Conservation (phyloP, 2,888 invertebrate species). For the Sturmia bella region DNA sequence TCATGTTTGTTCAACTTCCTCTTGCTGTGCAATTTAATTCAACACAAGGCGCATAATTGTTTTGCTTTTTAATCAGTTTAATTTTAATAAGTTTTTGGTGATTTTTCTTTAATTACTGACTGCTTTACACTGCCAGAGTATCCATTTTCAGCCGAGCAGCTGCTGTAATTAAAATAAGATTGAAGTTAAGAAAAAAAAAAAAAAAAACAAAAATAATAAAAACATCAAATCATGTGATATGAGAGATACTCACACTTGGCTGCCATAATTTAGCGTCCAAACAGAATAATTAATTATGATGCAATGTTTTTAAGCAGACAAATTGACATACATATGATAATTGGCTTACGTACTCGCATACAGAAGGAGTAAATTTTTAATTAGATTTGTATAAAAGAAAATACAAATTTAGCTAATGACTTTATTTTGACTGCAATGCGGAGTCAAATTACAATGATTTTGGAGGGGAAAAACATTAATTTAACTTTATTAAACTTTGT, state of each 20-base stretch:
- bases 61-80: conserved; percentile 20
- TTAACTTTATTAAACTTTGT: too few species aligned
- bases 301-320: conserved; percentile 21
- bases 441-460: too few species aligned
- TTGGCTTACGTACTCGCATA: neutral
- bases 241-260: conserved; percentile 8
- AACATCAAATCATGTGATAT: conserved; percentile 18
- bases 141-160: conserved; percentile 9
- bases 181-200: conserved; percentile 38
- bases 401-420: too few species aligned
- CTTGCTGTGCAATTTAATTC: conserved; percentile 54
- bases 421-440: too few species aligned
- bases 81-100: conserved; percentile 45
- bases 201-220: neutral
- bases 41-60: conserved; percentile 37
- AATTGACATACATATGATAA: conserved; percentile 1
- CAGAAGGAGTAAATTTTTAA: neutral
- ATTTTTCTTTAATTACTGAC: conserved; percentile 30
- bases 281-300: conserved; percentile 39
- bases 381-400: neutral
- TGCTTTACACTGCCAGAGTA: conserved; percentile 11
- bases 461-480: too few species aligned
- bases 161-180: conserved; percentile 59
- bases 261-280: conserved; percentile 31
- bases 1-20: conserved; percentile 60